These are phyloP conservation scores for Coboldia fuscipes DNA, from an alignment of 1,140 invertebrate genomes.

Conservation along the genomic window DNA sequence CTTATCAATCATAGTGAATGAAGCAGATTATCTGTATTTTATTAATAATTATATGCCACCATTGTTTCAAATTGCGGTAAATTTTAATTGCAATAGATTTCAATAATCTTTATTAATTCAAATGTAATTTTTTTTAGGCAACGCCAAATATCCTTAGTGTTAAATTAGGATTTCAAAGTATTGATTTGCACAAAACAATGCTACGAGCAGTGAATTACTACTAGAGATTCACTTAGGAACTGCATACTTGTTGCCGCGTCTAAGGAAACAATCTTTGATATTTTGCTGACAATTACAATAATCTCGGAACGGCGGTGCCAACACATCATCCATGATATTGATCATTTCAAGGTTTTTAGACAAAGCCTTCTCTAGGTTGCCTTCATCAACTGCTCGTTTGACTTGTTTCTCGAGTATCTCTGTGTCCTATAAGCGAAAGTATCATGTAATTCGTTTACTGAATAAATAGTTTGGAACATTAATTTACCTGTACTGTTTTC, in stretches of 20 bases:
- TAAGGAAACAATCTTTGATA: conserved; percentile 45
- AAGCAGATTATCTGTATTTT: too few relatives aligned
- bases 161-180: too few relatives aligned
- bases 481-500: conserved; percentile 38
- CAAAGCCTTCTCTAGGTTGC: conserved; percentile 37
- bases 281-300: conserved; percentile 67
- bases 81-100: too few relatives aligned
- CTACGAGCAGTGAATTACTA: too few relatives aligned
- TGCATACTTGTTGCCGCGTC: conserved; percentile 33
- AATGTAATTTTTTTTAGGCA: too few relatives aligned
- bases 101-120: too few relatives aligned
- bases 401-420: conserved; percentile 44
- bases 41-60: too few relatives aligned
- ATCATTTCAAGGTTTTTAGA: conserved; percentile 45
- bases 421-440: conserved; percentile 33
- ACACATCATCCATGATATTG: conserved; percentile 40
- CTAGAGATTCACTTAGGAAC: neutral
- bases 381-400: conserved; percentile 35
- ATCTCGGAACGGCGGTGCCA: conserved; percentile 56
- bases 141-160: too few relatives aligned
- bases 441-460: neutral
- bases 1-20: too few relatives aligned
- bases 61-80: too few relatives aligned
- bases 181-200: too few relatives aligned
- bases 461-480: neutral